phyloP scores from a whole-genome alignment of 2,888 invertebrate genomes.

The Taphrorychus bicolor region DNA sequence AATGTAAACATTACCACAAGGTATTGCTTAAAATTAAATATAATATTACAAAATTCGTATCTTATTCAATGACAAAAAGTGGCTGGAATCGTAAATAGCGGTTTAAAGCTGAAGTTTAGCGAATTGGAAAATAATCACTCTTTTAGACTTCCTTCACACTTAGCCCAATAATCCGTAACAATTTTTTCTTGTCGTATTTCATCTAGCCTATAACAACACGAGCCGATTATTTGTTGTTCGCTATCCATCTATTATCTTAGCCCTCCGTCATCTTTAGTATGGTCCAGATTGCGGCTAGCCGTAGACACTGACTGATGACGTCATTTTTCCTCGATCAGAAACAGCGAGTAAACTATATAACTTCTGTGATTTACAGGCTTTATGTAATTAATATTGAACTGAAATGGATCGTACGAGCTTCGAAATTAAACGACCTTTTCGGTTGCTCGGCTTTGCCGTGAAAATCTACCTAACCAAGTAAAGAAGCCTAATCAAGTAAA shows the following conservation, averaged over 20 bases:
- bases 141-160: background rate
- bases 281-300: slow-evolving; percentile 22
- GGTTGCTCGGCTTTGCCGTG: background rate
- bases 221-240: slow-evolving; percentile 23
- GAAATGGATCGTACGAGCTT: slow-evolving; percentile 5
- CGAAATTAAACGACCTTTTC: background rate
- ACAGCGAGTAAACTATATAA: slow-evolving; percentile 21
- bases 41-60: too few relatives aligned
- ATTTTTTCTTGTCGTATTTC: background rate
- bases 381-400: slow-evolving; percentile 17
- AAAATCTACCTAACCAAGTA: background rate
- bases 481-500: too few relatives aligned
- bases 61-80: too few relatives aligned
- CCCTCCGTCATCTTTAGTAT: slow-evolving; percentile 23
- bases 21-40: too few relatives aligned
- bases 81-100: too few relatives aligned
- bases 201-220: background rate
- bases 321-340: slow-evolving; percentile 31
- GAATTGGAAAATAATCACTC: background rate
- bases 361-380: slow-evolving; percentile 21
- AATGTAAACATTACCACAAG: too few relatives aligned
- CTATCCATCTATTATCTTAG: slow-evolving; percentile 27
- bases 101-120: background rate
- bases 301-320: slow-evolving; percentile 34
- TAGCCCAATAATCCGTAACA: background rate